Base-by-base conservation (phyloP, 2,888 invertebrate genomes). In the Caradrina clavipalpis region DNA sequence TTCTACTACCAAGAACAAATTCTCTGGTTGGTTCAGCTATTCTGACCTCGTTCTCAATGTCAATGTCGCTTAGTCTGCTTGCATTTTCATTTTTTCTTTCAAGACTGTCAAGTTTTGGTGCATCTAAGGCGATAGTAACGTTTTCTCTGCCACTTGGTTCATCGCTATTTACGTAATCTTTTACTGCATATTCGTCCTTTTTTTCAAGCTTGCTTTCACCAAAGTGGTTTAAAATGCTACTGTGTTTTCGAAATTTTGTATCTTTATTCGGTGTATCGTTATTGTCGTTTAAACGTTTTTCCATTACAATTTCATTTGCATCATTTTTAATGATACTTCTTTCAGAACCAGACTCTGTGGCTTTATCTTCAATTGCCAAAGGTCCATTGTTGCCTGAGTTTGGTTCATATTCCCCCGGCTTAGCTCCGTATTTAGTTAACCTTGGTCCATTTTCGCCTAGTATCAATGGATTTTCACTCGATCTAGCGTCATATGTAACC, bases 1-100 rank as follows among this genome's bases (percentile, higher is more conserved):
- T 8, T 59, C n/a, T 66, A 22, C 49, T 11, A n/a, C 17, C 35
- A 15, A 56, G 11, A 47, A 39, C 54, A 39, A 39, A 49, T 47
- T 39, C 42, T 55, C 10, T 55, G 6, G 11, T 51, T 22, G 17
- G n/a, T 58, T 59, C 70, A 13, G 15, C 15, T 5, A 2, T 8
- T 58, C 39, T 69, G 11, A 19, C 2, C 0, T 17, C 10, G 10
- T 26, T 35, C 47, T 55, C 45, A 22, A n/a, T n/a, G 35, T 35
- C 8, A n/a, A n/a, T n/a, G n/a, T 19, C 22, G 2, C 13, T 26
- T 10, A n/a, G 8, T 54, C 15, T 59, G 47, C 45, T 39, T 3
- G 19, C 2, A 21, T 56, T 50, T 35, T 71, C 72, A 51, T 1
- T 56, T 57, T 53, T n/a, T 31, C 11, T 42, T 26, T 26, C 4